Evolutionary conservation across 2,888 invertebrate species (phyloP).

Genomic region (Perithous albicinctus): DNA sequence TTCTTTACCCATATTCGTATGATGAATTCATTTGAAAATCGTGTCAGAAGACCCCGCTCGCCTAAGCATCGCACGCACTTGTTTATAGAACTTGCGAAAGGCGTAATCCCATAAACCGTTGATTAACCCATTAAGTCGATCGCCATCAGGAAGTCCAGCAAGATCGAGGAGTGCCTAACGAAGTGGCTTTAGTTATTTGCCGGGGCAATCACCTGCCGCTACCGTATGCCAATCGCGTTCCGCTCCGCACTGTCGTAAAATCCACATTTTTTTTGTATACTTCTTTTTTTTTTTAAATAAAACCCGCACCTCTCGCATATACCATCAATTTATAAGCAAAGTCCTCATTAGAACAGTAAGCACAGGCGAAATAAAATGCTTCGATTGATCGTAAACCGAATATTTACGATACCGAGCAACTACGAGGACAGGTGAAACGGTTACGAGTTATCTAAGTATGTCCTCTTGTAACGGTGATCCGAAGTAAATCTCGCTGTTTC

Average conservation of each 20-base stretch:
- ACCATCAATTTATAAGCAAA: constrained; percentile 11
- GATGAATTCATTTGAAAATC: no score
- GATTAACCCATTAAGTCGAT: constrained; percentile 72
- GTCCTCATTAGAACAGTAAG: constrained; percentile 57
- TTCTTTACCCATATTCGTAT: no score
- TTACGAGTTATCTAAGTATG: not conserved
- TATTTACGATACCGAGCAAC: constrained; percentile 58
- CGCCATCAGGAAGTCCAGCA: constrained; percentile 66
- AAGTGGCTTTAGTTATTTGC: constrained; percentile 68
- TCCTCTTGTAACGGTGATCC: not conserved
- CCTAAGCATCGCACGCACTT: constrained; percentile 20
- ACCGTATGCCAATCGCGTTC: constrained; percentile 28
- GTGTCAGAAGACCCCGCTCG: not conserved
- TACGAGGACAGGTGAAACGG: constrained; percentile 14
- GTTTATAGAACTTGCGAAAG: constrained; percentile 50
- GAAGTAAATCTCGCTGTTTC: not conserved
- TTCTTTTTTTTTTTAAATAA: constrained; percentile 15
- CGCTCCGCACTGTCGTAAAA: constrained; percentile 51
- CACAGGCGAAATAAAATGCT: constrained; percentile 40
- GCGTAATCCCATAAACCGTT: constrained; percentile 71
- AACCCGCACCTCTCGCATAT: not conserved
- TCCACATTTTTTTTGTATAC: no score
- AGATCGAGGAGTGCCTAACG: constrained; percentile 66
- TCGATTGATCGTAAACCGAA: constrained; percentile 60
- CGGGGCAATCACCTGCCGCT: constrained; percentile 63